phyloP scores from a whole-genome alignment of 2,113 vertebrate genomes.

The Lophochroa leadbeateri region DNA sequence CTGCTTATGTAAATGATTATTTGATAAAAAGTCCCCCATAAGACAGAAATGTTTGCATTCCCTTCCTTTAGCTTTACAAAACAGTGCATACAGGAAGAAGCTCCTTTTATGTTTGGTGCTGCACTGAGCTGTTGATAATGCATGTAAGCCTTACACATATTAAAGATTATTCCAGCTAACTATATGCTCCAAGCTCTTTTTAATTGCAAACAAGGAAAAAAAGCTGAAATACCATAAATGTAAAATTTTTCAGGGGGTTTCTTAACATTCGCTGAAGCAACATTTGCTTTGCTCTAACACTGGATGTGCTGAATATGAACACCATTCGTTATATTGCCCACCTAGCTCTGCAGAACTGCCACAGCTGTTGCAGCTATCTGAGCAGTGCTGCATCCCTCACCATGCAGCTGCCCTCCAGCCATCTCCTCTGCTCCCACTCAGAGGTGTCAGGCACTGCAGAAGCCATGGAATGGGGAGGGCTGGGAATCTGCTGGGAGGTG shows the following conservation, averaged over 20 bases:
- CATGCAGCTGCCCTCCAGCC: too few species aligned
- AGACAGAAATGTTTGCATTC: background rate
- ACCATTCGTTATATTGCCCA: fast-evolving
- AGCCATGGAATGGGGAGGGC: fast-evolving
- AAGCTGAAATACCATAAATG: background rate
- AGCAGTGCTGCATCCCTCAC: background rate
- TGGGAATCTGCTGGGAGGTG: background rate
- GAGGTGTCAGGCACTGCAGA: fast-evolving
- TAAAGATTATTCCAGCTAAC: background rate
- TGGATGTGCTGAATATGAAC: fast-evolving
- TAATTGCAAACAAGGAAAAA: background rate
- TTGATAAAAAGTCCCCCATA: background rate
- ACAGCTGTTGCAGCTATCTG: background rate
- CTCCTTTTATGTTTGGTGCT: background rate
- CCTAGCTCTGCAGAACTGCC: background rate
- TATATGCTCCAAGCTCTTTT: background rate
- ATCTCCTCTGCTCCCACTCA: background rate
- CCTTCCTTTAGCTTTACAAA: background rate
- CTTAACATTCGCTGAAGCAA: background rate
- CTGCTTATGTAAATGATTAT: background rate
- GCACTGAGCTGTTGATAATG: background rate
- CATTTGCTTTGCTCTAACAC: background rate
- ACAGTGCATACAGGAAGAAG: background rate
- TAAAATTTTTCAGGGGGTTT: background rate
- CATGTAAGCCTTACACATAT: fast-evolving